Percentiles rank a stretch among this genome's conserved stretches.
Evolutionary conservation across 2,888 invertebrate species (phyloP).

Genomic region (Calephelis perditalis): DNA sequence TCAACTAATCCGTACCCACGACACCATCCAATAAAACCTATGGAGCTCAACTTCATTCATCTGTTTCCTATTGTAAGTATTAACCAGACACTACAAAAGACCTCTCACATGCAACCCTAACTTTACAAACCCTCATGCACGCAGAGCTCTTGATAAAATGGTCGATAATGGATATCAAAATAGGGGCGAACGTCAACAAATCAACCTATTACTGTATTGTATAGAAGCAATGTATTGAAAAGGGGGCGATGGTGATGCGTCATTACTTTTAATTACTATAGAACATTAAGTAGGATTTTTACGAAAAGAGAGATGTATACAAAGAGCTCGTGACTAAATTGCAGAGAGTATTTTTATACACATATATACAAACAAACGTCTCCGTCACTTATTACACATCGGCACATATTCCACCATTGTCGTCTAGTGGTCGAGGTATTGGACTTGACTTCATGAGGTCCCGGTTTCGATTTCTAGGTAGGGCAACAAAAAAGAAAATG

Average conservation of each 20-base stretch:
- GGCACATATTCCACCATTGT: too few species aligned
- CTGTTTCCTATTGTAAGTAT: conserved; percentile 52
- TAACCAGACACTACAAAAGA: conserved; percentile 33
- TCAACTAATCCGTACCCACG: conserved; percentile 56
- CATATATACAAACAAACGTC: too few species aligned
- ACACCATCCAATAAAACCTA: conserved; percentile 54
- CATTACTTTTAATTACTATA: conserved; percentile 74
- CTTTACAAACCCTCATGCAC: conserved; percentile 27
- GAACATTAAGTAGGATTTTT: conserved; percentile 47
- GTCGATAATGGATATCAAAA: conserved; percentile 44
- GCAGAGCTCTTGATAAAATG: conserved; percentile 43
- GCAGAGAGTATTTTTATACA: not conserved
- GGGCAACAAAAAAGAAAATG: too few species aligned
- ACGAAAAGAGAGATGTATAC: conserved; percentile 32
- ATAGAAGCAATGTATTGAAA: conserved; percentile 39
- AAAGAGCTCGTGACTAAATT: not conserved
- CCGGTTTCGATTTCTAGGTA: too few species aligned
- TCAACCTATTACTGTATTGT: conserved; percentile 52
- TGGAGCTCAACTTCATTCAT: conserved; percentile 55
- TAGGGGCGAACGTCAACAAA: conserved; percentile 60
- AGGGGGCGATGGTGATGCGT: conserved; percentile 52
- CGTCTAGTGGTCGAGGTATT: too few species aligned
- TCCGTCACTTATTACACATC: too few species aligned
- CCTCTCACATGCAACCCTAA: conserved; percentile 26
- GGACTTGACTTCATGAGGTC: too few species aligned